Base-by-base conservation (phyloP, 2,113 vertebrate species). In the Columba janthina region DNA sequence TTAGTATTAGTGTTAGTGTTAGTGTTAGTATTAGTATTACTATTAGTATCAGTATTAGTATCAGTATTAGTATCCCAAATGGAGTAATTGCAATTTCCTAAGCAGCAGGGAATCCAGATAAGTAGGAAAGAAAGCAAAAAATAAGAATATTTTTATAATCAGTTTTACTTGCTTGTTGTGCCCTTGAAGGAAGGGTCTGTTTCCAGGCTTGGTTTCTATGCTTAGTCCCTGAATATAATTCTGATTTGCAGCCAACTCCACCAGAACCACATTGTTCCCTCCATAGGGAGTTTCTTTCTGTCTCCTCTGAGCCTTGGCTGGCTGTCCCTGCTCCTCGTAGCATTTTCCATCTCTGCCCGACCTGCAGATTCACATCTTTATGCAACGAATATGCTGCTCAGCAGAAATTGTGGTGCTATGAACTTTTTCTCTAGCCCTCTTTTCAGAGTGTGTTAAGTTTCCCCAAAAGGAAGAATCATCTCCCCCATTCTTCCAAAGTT, bases 191-290 rank as follows among this genome's bases (percentile, higher is more conserved):
- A 53, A 73, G 19, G 13, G 11, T 8, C n/a, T 26, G 2, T 64
- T 57, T 78, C 44, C 44, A 64, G 32, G 19, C 8, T 78, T 58
- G 16, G 31, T 82, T 89, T 83, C 71, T 69, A 42, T 26, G 11
- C 5, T 58, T 64, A 54, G 34, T 22, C 17, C 0, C 0, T n/a
- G 20, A 65, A 50, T 0, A 0, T 44, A 15, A n/a, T 77, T n/a
- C 8, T 0, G 1, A 50, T 56, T 60, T 74, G 24, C 38, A 84
- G 17, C 31, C 44, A 70, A 74, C 12, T 57, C 34, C 60, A 61
- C 3, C 3, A 61, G 71, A 89, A 89, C 40, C 15, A 20, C 31
- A 28, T 6, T 78, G 18, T 11, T 46, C 6, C 22, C 24, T 87
- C 8, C 10, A 24, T 56, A 70, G 5, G 25, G 7, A n/a, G 22